Evolutionary conservation across 1,140 invertebrate species (phyloP).

Genomic region (Cryptotermes secundus): DNA sequence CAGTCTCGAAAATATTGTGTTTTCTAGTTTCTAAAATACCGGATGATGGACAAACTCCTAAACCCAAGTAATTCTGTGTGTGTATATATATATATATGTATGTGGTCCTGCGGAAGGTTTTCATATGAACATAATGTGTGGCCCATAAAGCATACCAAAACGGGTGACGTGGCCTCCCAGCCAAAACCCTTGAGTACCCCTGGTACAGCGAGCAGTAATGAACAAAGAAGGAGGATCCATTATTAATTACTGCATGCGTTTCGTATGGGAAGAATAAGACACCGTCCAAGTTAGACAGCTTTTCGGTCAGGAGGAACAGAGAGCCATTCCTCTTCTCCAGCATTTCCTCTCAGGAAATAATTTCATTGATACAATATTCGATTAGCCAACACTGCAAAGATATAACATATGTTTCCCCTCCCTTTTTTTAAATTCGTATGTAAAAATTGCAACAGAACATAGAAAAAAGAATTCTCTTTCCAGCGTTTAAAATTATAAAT

Average conservation of each 20-base stretch:
- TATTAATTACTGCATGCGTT: neutral
- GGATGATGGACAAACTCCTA: no score
- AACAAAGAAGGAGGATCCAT: no score
- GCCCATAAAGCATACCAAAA: no score
- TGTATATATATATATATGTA: no score
- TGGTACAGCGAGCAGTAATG: no score
- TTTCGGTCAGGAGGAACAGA: neutral
- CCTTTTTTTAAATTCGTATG: neutral
- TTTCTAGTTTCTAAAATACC: no score
- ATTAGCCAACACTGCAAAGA: neutral
- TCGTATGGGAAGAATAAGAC: neutral
- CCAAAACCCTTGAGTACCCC: no score
- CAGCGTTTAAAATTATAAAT: neutral
- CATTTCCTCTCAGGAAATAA: neutral
- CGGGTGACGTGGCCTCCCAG: no score
- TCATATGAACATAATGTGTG: no score
- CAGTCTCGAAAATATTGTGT: no score
- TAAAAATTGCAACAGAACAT: neutral
- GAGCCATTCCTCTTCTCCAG: neutral
- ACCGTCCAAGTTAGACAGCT: neutral
- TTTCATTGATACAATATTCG: neutral
- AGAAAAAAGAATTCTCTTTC: neutral
- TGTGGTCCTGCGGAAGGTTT: no score
- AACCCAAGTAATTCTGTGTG: no score
- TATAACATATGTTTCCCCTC: neutral